Conservation (phyloP, 1,140 invertebrate genomes). For the Drosophila varians region DNA sequence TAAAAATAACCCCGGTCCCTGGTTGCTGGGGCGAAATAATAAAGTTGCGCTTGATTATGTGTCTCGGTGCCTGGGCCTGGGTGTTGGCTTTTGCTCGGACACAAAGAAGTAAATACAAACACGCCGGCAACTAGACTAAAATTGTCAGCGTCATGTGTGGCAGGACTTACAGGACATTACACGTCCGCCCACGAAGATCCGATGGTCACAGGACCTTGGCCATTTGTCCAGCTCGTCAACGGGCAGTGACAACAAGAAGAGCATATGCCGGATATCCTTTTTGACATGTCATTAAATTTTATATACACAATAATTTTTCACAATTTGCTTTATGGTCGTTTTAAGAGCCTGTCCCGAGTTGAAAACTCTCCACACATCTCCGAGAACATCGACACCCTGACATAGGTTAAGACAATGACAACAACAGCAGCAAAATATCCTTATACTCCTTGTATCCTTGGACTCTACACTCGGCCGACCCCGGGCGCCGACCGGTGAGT, state of each 20-base stretch:
- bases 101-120: conserved; percentile 69
- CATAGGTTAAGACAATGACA: conserved; percentile 31
- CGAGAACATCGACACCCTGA: conserved; percentile 22
- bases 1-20: conserved; percentile 24
- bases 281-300: conserved; percentile 82
- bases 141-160: conserved; percentile 56
- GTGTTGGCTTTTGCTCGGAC: conserved; percentile 31
- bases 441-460: not conserved
- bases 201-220: conserved; percentile 42
- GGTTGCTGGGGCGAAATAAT: conserved; percentile 71
- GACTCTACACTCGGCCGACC: conserved; percentile 6
- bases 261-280: conserved; percentile 79
- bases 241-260: conserved; percentile 10
- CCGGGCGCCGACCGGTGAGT: conserved; percentile 4
- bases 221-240: conserved; percentile 66
- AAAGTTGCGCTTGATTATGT: conserved; percentile 79
- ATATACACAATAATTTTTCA: conserved; percentile 82
- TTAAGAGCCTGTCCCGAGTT: conserved; percentile 60
- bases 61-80: conserved; percentile 28
- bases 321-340: conserved; percentile 81
- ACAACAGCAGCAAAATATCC: not conserved
- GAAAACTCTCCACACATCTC: conserved; percentile 32
- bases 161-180: conserved; percentile 74
- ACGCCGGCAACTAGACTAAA: conserved; percentile 75
- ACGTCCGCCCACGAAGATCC: conserved; percentile 61